phyloP scores from a whole-genome alignment of 2,888 invertebrate species.

The Onchidella celtica region DNA sequence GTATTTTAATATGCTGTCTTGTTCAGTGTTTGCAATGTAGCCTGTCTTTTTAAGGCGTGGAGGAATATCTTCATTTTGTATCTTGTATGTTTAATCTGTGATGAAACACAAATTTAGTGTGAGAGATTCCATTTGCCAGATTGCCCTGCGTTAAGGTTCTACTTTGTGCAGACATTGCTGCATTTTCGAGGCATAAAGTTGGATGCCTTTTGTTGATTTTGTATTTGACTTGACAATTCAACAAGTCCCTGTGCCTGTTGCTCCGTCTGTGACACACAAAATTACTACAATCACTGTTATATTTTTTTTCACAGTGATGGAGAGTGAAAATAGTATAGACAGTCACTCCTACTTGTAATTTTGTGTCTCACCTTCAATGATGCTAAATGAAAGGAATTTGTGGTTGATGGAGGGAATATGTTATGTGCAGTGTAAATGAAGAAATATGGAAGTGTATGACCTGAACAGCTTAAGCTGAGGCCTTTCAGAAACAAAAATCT shows the following conservation, averaged over 20 bases:
- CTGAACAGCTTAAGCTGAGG: no score
- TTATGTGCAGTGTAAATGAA: no score
- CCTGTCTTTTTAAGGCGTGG: no score
- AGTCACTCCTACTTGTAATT: neutral
- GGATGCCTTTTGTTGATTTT: slow-evolving; percentile 16
- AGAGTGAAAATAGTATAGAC: neutral
- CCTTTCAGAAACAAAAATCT: no score
- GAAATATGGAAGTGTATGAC: no score
- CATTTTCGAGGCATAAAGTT: slow-evolving; percentile 30
- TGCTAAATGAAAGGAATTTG: neutral
- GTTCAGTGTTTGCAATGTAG: no score
- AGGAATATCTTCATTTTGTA: no score
- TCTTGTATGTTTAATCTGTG: slow-evolving; percentile 29
- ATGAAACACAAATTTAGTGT: neutral
- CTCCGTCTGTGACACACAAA: neutral
- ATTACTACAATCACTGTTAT: neutral
- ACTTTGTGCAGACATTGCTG: slow-evolving; percentile 18
- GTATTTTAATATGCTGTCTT: no score
- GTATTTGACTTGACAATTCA: slow-evolving; percentile 23
- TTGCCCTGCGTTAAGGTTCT: neutral
- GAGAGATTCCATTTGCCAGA: slow-evolving; percentile 8
- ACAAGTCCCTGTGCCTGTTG: slow-evolving; percentile 41
- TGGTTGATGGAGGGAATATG: neutral
- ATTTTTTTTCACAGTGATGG: neutral
- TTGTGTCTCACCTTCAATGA: neutral